A percentile compares a stretch with the other conserved stretches of the same genome.
phyloP scores from a whole-genome alignment of 2,797 vertebrate genomes.

The Diglossa cyanea region DNA sequence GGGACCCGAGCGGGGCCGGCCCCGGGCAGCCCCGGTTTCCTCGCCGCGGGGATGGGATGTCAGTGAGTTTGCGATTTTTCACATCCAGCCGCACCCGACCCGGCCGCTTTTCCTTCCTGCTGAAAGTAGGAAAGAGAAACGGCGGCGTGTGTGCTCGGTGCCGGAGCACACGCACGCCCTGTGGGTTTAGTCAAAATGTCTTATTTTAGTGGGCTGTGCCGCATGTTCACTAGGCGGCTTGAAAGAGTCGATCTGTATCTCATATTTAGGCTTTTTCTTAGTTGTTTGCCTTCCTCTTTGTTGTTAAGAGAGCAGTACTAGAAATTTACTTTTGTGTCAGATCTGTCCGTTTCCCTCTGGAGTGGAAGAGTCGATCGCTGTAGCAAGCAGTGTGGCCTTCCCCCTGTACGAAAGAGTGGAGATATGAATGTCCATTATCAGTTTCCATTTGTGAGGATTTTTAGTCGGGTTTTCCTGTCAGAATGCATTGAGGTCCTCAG shows the following conservation, averaged over 20 bases:
- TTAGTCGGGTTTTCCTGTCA: accelerated
- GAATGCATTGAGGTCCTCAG: neutral
- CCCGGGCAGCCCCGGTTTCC: neutral
- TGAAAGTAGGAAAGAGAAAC: accelerated
- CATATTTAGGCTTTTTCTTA: neutral
- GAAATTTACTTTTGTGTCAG: neutral
- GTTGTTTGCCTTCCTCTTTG: neutral
- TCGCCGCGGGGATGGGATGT: accelerated
- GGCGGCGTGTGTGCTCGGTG: neutral
- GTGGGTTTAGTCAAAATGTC: neutral
- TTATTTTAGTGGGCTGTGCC: neutral
- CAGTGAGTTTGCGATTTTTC: neutral
- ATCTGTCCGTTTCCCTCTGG: neutral
- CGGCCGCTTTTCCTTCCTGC: neutral
- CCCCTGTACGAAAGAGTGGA: no score
- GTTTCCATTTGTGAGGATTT: neutral
- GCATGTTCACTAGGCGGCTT: accelerated
- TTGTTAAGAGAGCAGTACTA: neutral
- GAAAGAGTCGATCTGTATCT: accelerated
- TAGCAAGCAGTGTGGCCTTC: accelerated
- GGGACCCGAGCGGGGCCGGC: neutral
- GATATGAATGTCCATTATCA: no score
- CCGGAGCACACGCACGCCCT: accelerated
- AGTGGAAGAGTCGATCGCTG: neutral
- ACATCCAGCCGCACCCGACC: neutral